Conservation (phyloP, 2,113 vertebrate species). For the Laticauda colubrina region DNA sequence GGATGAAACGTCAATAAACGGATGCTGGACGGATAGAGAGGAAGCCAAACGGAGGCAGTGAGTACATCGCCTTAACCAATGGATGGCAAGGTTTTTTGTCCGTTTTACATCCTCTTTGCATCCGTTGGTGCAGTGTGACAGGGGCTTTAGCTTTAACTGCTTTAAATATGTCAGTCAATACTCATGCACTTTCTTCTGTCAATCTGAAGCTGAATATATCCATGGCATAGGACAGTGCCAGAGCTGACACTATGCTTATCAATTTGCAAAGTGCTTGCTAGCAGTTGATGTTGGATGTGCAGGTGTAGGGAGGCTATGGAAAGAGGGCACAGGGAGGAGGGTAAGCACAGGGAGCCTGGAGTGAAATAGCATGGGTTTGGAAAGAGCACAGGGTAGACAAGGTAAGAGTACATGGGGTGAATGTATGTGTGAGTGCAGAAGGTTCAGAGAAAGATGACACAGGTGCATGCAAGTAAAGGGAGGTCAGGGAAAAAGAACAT, state of each 20-base stretch:
- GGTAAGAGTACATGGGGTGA: background rate
- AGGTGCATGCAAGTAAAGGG: background rate
- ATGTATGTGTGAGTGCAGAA: background rate
- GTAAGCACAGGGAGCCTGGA: background rate
- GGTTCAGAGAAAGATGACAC: background rate
- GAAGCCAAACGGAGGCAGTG: too few relatives aligned
- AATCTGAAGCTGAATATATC: constrained; percentile 20
- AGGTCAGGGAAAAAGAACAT: background rate
- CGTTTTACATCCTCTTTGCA: too few relatives aligned
- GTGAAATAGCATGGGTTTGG: background rate
- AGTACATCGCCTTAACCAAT: too few relatives aligned
- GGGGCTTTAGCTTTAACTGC: constrained; percentile 12
- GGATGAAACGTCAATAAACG: too few relatives aligned
- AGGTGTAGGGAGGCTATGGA: background rate
- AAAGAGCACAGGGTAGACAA: background rate
- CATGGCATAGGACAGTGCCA: background rate
- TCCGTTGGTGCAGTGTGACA: too few relatives aligned
- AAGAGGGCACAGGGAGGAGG: background rate
- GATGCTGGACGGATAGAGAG: too few relatives aligned
- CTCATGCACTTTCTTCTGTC: constrained; percentile 14
- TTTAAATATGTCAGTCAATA: constrained; percentile 18
- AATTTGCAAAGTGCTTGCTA: background rate
- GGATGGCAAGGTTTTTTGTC: too few relatives aligned
- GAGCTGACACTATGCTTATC: constrained; percentile 23
- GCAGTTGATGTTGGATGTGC: constrained; percentile 12